Conservation (phyloP, 2,888 invertebrate genomes). For the Brassicogethes aeneus region DNA sequence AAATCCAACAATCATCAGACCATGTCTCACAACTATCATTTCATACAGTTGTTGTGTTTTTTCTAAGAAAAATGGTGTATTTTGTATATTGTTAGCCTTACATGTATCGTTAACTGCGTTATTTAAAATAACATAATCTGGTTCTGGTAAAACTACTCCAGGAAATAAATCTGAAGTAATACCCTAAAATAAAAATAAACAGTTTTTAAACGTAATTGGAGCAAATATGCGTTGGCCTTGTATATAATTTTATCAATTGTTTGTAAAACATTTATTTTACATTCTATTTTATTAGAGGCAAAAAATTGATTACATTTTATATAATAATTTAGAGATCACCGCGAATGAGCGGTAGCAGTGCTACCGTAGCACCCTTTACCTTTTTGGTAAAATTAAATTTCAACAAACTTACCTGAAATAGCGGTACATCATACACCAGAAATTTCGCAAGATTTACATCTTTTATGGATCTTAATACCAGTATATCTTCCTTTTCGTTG, state of each 20-base stretch:
- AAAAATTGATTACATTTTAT: neutral
- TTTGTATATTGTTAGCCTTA: constrained; percentile 67
- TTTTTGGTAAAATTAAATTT: too few species aligned
- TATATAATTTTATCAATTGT: too few species aligned
- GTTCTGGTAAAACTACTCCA: constrained; percentile 65
- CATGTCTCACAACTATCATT: constrained; percentile 92
- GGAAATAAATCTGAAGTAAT: constrained; percentile 93
- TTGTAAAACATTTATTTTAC: neutral
- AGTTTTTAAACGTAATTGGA: constrained; percentile 9
- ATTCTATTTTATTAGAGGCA: constrained; percentile 7
- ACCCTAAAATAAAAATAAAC: constrained; percentile 61
- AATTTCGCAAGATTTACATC: constrained; percentile 95
- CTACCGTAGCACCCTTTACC: neutral
- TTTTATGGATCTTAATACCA: constrained; percentile 82
- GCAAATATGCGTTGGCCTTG: neutral
- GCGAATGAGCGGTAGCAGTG: neutral
- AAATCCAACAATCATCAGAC: constrained; percentile 86
- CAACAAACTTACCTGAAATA: constrained; percentile 70
- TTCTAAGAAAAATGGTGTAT: constrained; percentile 76
- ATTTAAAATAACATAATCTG: constrained; percentile 70
- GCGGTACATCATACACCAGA: constrained; percentile 75
- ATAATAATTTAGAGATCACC: neutral
- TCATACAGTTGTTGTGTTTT: constrained; percentile 87
- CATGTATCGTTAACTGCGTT: constrained; percentile 57
- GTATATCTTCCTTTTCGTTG: constrained; percentile 75